Percentiles rank a stretch among this genome's conserved stretches.
These are phyloP conservation scores for Bombus superbus DNA, from an alignment of 1,140 invertebrate genomes.

Conservation along the genomic window DNA sequence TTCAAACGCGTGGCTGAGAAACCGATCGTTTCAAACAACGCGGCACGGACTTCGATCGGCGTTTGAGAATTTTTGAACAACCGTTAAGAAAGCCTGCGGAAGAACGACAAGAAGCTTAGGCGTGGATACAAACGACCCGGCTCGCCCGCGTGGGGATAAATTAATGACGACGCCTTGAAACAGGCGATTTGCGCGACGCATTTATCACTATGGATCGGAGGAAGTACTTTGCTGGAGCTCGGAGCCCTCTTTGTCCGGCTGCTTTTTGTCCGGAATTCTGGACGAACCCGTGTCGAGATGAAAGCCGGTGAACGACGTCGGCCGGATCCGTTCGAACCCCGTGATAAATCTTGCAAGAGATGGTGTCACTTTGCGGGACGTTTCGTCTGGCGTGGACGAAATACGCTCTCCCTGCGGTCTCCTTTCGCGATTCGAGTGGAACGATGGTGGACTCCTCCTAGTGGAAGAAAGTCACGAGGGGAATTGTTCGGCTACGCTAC, in stretches of 20 bases:
- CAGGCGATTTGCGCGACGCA: too few species aligned
- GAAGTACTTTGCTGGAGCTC: not conserved
- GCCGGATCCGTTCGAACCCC: not conserved
- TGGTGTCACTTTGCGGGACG: not conserved
- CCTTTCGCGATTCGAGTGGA: not conserved
- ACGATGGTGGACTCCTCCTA: not conserved
- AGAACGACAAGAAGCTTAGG: too few species aligned
- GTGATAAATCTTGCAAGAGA: constrained; percentile 14
- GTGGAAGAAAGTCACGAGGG: not conserved
- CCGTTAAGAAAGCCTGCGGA: too few species aligned
- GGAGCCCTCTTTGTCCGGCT: not conserved
- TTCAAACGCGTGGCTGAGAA: too few species aligned
- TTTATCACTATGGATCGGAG: too few species aligned
- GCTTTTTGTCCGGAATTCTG: not conserved
- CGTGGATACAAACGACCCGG: too few species aligned
- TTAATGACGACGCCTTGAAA: too few species aligned
- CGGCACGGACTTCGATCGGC: too few species aligned
- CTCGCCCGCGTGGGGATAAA: too few species aligned
- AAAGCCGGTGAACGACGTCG: not conserved
- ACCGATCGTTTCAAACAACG: too few species aligned
- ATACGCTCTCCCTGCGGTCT: not conserved
- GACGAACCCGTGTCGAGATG: not conserved
- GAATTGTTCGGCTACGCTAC: not conserved
- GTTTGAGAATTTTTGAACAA: too few species aligned
- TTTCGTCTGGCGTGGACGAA: not conserved